Evolutionary conservation across 2,888 invertebrate species (phyloP).

Genomic region (Cordilura impudica): DNA sequence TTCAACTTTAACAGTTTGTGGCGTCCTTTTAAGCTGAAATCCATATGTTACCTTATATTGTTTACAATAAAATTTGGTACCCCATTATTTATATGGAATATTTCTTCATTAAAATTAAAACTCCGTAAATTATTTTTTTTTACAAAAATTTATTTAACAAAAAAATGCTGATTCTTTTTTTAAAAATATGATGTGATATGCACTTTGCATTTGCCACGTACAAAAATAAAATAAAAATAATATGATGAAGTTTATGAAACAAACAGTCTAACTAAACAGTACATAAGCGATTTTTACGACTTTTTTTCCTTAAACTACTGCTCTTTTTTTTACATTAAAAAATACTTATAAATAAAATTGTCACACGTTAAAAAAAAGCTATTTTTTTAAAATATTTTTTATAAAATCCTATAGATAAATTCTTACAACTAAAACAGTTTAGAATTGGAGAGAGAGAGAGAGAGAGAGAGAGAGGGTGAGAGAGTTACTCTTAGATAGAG

Average conservation of each 20-base stretch:
- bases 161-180: conserved; percentile 9
- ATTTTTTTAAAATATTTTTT: conserved; percentile 25
- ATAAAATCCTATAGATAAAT: conserved; percentile 27
- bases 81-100: too few relatives aligned
- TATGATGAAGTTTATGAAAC: conserved; percentile 51
- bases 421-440: conserved; percentile 17
- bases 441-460: conserved; percentile 2
- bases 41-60: too few relatives aligned
- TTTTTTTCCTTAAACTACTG: conserved; percentile 1
- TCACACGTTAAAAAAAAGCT: conserved; percentile 62
- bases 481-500: not conserved
- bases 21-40: too few relatives aligned
- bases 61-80: too few relatives aligned
- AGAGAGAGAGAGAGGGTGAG: not conserved
- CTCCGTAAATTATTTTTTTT: not conserved
- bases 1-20: too few relatives aligned
- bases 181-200: conserved; percentile 4
- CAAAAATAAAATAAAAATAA: conserved; percentile 7
- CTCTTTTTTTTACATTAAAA: not conserved
- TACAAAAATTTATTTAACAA: conserved; percentile 41
- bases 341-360: conserved; percentile 55
- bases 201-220: not conserved
- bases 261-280: conserved; percentile 55
- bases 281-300: not conserved
- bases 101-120: not conserved